Conservation (phyloP, 2,888 invertebrate genomes). For the Synanthedon myopaeformis region DNA sequence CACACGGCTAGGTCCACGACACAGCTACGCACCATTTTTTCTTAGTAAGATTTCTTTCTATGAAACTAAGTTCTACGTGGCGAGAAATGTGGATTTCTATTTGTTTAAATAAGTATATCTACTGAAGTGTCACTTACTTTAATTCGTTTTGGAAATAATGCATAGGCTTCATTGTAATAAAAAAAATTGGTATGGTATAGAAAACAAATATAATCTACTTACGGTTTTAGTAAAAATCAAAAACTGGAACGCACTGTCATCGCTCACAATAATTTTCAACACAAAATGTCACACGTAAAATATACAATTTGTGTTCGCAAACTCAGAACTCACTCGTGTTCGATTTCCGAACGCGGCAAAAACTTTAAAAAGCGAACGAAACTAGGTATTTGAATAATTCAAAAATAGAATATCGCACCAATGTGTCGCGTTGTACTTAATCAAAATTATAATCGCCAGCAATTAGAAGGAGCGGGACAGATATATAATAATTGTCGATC, state of each 20-base stretch:
- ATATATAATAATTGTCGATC: slow-evolving; percentile 49
- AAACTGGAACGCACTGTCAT: slow-evolving; percentile 50
- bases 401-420: slow-evolving; percentile 7
- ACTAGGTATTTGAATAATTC: slow-evolving; percentile 8
- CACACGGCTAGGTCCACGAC: too few relatives aligned
- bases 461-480: slow-evolving; percentile 53
- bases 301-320: slow-evolving; percentile 12
- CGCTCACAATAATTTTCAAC: slow-evolving; percentile 36
- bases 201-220: slow-evolving; percentile 20
- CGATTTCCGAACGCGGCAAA: slow-evolving; percentile 10
- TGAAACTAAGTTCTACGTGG: too few relatives aligned
- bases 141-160: neutral
- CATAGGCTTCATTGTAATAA: neutral
- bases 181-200: neutral
- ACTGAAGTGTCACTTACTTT: too few relatives aligned
- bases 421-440: slow-evolving; percentile 20
- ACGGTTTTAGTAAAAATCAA: slow-evolving; percentile 43
- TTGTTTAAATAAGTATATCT: too few relatives aligned
- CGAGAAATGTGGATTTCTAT: too few relatives aligned
- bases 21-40: too few relatives aligned
- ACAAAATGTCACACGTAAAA: slow-evolving; percentile 33
- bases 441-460: slow-evolving; percentile 35
- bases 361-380: slow-evolving; percentile 4
- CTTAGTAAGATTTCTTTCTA: too few relatives aligned
- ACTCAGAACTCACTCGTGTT: slow-evolving; percentile 15